Base-by-base conservation (phyloP, 2,797 vertebrate genomes). In the Smutsia temminckii region DNA sequence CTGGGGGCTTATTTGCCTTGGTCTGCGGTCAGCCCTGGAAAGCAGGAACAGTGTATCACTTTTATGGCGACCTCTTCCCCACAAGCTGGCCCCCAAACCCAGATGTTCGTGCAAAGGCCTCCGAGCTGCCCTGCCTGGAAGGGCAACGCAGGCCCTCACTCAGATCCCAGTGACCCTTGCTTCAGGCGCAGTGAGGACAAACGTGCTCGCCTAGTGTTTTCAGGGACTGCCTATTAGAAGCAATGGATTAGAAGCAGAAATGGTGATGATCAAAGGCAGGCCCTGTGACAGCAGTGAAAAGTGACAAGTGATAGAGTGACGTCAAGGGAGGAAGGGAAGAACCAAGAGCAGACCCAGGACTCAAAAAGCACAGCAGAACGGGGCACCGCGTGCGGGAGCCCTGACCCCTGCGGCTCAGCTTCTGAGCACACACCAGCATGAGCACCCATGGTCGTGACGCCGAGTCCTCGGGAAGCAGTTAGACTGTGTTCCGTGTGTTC, bases 371-470 rank as follows among this genome's bases (percentile, higher is more conserved):
- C 42, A 10, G 51, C 7, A 0, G 3, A 34, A 2, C 0, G 4
- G 51, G n/a, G 23, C 8, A 2, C 18, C 0, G 0, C 0, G 7
- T 0, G 27, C 5, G 32, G 32, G 46, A n/a, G 29, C 18, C 0
- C 6, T 0, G 0, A 2, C 32, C 21, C 20, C 34, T 0, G 0
- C 16, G 0, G 4, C 7, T n/a, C 1, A 3, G 21, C 27, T 3
- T 40, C 55, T 1, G 4, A 1, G 2, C 17, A 29, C 29, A 0
- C 6, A 6, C 68, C 2, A 3, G 0, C 0, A 2, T 1, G 21
- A 1, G 18, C 29, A 53, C 1, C 59, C 0, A 0, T 1, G 64
- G 51, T 2, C 3, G 0, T 0, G 68, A 27, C 20, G 0, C 34
- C 0, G 0, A 2, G 32, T 4, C 89, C 21, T 25, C n/a, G 0